Conservation (phyloP, 2,113 vertebrate species). For the Ameiurus melas region DNA sequence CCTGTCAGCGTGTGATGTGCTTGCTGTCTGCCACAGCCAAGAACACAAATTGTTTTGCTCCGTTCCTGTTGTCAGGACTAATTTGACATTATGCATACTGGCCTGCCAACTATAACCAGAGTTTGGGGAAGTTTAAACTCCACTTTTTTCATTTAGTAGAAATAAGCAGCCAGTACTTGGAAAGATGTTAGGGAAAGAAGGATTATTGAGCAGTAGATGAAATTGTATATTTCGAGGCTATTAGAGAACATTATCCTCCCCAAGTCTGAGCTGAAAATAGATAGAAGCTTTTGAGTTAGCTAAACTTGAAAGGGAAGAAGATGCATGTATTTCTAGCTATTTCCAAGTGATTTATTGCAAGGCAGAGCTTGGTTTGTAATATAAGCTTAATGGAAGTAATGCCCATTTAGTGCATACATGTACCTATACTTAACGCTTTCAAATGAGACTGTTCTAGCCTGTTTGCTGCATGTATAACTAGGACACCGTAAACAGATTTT, state of each 20-base stretch:
- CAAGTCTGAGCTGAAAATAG: slow-evolving; percentile 39
- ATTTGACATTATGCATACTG: slow-evolving; percentile 69
- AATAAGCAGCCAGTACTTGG: slow-evolving; percentile 14
- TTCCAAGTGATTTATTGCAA: slow-evolving; percentile 23
- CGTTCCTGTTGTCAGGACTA: slow-evolving; percentile 68
- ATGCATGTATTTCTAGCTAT: slow-evolving; percentile 16
- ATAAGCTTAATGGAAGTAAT: slow-evolving; percentile 17
- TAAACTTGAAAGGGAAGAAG: slow-evolving; percentile 39
- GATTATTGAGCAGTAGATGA: slow-evolving; percentile 31
- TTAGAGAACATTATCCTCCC: slow-evolving; percentile 41
- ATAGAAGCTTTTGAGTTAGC: slow-evolving; percentile 35
- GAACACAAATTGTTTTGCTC: slow-evolving; percentile 70
- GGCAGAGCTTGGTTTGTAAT: slow-evolving; percentile 13
- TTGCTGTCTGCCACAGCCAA: slow-evolving; percentile 52
- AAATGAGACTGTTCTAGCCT: slow-evolving; percentile 5
- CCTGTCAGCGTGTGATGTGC: slow-evolving; percentile 67
- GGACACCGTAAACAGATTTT: slow-evolving; percentile 6
- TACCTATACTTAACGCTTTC: neutral
- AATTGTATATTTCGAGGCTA: slow-evolving; percentile 39
- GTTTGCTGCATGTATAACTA: slow-evolving; percentile 14
- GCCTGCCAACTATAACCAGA: slow-evolving; percentile 29
- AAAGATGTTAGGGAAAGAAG: neutral
- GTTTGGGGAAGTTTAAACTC: slow-evolving; percentile 17
- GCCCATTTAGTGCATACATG: neutral
- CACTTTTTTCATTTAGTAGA: slow-evolving; percentile 28